A percentile compares a stretch with the other conserved stretches of the same genome.
Evolutionary conservation across 1,140 invertebrate species (phyloP).

Genomic region (Eurosta solidaginis): DNA sequence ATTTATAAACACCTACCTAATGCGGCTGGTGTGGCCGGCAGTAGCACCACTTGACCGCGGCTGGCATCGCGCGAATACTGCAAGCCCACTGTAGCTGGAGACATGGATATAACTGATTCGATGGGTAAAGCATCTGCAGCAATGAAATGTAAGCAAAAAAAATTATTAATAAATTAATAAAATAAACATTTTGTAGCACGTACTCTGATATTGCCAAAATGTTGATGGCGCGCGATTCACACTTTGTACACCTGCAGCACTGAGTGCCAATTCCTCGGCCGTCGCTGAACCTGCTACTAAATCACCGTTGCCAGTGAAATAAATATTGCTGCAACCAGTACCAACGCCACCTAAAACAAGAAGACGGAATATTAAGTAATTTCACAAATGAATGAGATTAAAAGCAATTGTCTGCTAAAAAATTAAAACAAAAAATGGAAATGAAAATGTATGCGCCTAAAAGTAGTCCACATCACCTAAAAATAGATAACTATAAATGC

Average conservation of each 20-base stretch:
- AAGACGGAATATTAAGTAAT: background rate
- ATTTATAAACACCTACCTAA: slow-evolving; percentile 47
- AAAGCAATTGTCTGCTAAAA: background rate
- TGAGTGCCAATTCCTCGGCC: slow-evolving; percentile 51
- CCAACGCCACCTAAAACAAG: slow-evolving; percentile 44
- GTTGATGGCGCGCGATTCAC: slow-evolving; percentile 64
- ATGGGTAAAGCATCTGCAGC: slow-evolving; percentile 65
- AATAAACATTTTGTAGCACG: slow-evolving; percentile 48
- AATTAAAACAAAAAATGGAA: background rate
- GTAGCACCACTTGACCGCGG: slow-evolving; percentile 77
- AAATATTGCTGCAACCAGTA: slow-evolving; percentile 55
- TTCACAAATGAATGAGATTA: background rate
- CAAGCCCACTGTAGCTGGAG: slow-evolving; percentile 71
- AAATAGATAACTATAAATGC: no score
- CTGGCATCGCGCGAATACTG: slow-evolving; percentile 82
- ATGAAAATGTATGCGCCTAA: background rate
- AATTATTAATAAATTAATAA: background rate
- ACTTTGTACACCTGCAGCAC: slow-evolving; percentile 33
- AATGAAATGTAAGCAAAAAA: background rate
- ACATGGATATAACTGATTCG: slow-evolving; percentile 71
- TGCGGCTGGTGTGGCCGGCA: slow-evolving; percentile 67
- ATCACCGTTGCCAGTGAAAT: slow-evolving; percentile 56
- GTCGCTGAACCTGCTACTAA: slow-evolving; percentile 54
- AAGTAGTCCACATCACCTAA: background rate
- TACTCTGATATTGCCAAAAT: slow-evolving; percentile 76